phyloP scores from a whole-genome alignment of 92 coral and sea anemone species.

The Montipora capitata region DNA sequence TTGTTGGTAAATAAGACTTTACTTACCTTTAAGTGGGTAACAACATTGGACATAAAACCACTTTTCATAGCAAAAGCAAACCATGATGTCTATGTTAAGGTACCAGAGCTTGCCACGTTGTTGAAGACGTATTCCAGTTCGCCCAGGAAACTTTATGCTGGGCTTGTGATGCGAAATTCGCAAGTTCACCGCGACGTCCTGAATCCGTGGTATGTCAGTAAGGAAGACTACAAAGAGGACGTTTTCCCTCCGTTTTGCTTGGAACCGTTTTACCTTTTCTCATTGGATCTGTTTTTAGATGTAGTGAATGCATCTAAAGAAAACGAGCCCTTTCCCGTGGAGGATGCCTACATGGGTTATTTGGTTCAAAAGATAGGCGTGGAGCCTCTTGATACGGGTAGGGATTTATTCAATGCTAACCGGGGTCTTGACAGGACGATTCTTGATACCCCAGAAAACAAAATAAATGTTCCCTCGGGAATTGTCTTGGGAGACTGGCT shows the following conservation, averaged over 20 bases:
- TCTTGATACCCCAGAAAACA: background rate
- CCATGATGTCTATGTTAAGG: no score
- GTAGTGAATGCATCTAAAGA: background rate
- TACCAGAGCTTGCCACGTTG: conserved; percentile 3
- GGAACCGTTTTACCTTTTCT: background rate
- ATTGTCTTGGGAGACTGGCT: background rate
- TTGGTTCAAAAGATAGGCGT: background rate
- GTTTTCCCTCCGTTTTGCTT: background rate
- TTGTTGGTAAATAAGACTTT: no score
- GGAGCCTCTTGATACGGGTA: background rate
- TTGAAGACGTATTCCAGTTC: background rate
- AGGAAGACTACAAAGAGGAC: background rate
- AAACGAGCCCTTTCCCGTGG: background rate
- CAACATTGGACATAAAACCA: no score
- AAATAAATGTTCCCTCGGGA: background rate
- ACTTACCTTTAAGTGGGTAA: no score
- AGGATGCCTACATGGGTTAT: background rate
- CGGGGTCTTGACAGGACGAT: background rate
- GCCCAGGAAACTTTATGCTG: background rate
- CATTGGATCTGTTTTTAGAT: background rate
- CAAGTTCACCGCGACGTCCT: background rate
- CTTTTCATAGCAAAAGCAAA: no score
- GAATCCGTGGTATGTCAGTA: background rate
- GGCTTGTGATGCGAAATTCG: background rate
- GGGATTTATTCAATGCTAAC: background rate